Evolutionary conservation across 2,113 vertebrate genomes (phyloP).

Genomic region (Cacatua alba): DNA sequence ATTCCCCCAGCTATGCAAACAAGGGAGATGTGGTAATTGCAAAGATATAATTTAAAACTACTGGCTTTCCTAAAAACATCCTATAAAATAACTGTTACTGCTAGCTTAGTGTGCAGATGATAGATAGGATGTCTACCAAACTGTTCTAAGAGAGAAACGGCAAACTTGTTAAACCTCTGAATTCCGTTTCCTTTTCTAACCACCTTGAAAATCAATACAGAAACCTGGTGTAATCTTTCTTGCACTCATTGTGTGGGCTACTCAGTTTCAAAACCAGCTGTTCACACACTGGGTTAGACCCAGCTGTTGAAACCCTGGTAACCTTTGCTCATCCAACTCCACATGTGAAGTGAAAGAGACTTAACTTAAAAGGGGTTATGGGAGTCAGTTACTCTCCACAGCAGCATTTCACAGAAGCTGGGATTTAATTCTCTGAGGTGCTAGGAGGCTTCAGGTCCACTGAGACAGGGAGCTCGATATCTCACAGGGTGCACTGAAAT

Average conservation of each 20-base stretch:
- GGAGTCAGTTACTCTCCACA: not conserved
- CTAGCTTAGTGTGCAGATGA: not conserved
- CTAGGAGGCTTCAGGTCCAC: not conserved
- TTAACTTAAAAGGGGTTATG: not conserved
- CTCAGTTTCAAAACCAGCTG: conserved; percentile 46
- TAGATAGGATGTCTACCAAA: not conserved
- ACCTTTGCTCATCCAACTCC: not conserved
- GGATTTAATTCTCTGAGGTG: not conserved
- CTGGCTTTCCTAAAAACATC: not conserved
- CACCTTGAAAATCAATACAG: conserved; percentile 13
- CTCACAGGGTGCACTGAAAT: not conserved
- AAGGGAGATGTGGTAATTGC: not conserved
- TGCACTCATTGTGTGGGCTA: not conserved
- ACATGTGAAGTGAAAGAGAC: not conserved
- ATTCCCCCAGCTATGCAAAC: not conserved
- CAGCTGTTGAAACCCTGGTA: conserved; percentile 37
- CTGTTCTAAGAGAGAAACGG: not conserved
- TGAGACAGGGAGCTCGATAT: not conserved
- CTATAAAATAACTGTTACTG: not conserved
- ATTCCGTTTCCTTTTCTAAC: conserved; percentile 5
- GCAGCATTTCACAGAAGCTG: not conserved
- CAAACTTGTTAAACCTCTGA: not conserved
- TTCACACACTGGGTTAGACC: not conserved
- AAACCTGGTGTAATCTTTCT: not conserved
- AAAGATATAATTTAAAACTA: not conserved